These are phyloP conservation scores for Clepsis dumicolana DNA, from an alignment of 2,888 invertebrate genomes.

Conservation along the genomic window DNA sequence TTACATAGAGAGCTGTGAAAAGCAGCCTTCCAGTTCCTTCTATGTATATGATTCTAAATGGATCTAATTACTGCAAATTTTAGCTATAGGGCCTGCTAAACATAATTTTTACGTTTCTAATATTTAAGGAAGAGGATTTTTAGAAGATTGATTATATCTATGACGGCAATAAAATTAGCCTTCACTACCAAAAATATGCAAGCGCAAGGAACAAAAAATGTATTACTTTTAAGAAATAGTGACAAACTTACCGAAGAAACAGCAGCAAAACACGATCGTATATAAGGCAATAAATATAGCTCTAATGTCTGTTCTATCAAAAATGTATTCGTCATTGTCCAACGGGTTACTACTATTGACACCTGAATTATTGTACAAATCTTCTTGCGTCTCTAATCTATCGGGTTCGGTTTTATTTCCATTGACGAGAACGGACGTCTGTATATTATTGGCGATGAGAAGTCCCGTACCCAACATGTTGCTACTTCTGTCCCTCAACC, in stretches of 20 bases:
- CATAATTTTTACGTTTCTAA: too few species aligned
- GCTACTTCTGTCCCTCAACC: not conserved
- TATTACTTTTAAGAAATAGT: not conserved
- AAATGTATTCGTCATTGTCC: constrained; percentile 84
- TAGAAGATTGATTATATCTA: too few species aligned
- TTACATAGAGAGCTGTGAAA: too few species aligned
- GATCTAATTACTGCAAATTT: too few species aligned
- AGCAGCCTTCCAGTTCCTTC: too few species aligned
- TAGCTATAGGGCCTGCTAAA: too few species aligned
- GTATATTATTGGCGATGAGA: constrained; percentile 17
- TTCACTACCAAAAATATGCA: not conserved
- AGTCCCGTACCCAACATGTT: constrained; percentile 30
- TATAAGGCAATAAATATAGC: constrained; percentile 88
- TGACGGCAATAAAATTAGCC: too few species aligned
- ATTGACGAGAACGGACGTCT: not conserved
- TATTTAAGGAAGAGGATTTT: too few species aligned
- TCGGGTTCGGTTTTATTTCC: constrained; percentile 11
- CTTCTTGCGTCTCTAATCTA: not conserved
- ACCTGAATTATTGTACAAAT: constrained; percentile 14
- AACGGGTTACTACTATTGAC: constrained; percentile 33
- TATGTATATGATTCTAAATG: too few species aligned
- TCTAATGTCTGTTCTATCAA: constrained; percentile 87
- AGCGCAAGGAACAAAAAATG: not conserved
- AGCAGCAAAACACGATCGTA: constrained; percentile 88
- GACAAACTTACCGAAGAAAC: constrained; percentile 88